Evolutionary conservation across 2,888 invertebrate genomes (phyloP).

Genomic region (Aspidiotus rigidus): DNA sequence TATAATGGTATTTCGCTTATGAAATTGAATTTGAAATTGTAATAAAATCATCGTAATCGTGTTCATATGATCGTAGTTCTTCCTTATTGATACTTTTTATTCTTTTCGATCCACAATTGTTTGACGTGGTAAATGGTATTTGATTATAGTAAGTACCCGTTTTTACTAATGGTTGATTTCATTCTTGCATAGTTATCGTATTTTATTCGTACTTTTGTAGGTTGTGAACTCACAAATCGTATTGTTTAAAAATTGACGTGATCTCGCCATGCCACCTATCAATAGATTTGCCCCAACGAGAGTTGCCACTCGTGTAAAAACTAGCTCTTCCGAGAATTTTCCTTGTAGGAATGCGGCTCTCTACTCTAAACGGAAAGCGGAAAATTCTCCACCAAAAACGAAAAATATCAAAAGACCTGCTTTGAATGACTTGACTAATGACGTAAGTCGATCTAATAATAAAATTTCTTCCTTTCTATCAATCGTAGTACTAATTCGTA

Average conservation of each 20-base stretch:
- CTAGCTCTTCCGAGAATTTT: constrained; percentile 18
- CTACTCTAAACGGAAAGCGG: constrained; percentile 25
- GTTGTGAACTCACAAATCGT: not conserved
- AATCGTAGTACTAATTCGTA: not conserved
- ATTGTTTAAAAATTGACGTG: not conserved
- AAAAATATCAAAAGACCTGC: constrained; percentile 12
- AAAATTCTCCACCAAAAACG: constrained; percentile 15
- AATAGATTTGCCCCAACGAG: constrained; percentile 1
- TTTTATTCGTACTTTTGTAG: not conserved
- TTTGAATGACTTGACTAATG: constrained; percentile 20
- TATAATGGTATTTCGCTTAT: not conserved
- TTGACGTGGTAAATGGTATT: too few species aligned
- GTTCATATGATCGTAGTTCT: not conserved
- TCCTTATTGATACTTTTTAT: too few species aligned
- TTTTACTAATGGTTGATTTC: not conserved
- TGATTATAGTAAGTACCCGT: not conserved
- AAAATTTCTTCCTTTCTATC: not conserved
- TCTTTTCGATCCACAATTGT: too few species aligned
- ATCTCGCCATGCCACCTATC: constrained; percentile 17
- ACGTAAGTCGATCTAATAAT: not conserved
- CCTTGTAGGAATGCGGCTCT: constrained; percentile 5
- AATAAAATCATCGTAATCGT: not conserved
- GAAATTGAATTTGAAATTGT: not conserved
- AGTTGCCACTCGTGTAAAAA: constrained; percentile 15
- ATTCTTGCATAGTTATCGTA: not conserved